These are phyloP conservation scores for Trachythela sp. DNA, from an alignment of 64 coral and sea anemone species.

Conservation along the genomic window DNA sequence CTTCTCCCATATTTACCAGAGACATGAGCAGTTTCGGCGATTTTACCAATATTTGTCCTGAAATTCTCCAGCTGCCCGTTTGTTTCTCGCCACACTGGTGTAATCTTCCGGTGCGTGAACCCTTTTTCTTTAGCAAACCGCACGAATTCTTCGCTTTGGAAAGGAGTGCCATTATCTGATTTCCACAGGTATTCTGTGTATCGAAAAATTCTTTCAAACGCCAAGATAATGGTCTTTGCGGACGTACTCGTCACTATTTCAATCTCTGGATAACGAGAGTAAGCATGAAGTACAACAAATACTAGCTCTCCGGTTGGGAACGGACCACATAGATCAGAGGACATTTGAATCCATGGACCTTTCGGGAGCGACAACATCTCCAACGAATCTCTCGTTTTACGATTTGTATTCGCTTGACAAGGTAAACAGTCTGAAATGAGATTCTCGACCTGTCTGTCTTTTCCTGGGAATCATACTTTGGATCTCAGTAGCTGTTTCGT, in stretches of 20 bases:
- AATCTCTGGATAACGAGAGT: background rate
- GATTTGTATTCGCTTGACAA: background rate
- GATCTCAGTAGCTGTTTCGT: background rate
- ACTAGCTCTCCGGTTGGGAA: conserved; percentile 1
- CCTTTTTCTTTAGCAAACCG: background rate
- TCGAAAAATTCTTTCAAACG: background rate
- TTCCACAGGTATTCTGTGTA: conserved; percentile 27
- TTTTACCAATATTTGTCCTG: background rate
- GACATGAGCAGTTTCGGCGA: background rate
- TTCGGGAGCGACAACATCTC: background rate
- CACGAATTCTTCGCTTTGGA: background rate
- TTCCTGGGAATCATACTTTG: conserved; percentile 3
- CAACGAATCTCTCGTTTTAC: background rate
- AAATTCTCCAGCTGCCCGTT: conserved; percentile 1
- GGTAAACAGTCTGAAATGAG: background rate
- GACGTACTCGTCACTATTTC: background rate
- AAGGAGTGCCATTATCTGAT: conserved; percentile 23
- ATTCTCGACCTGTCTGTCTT: background rate
- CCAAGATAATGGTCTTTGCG: background rate
- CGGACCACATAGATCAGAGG: background rate
- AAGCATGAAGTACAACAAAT: background rate
- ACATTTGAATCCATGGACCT: background rate
- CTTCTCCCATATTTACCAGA: background rate
- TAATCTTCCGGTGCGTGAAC: background rate
- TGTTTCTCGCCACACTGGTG: background rate